Evolutionary conservation across 1,140 invertebrate species (phyloP), one percentile per base, ranked within the genome.

Genomic region (Rhopalosiphum padi): DNA sequence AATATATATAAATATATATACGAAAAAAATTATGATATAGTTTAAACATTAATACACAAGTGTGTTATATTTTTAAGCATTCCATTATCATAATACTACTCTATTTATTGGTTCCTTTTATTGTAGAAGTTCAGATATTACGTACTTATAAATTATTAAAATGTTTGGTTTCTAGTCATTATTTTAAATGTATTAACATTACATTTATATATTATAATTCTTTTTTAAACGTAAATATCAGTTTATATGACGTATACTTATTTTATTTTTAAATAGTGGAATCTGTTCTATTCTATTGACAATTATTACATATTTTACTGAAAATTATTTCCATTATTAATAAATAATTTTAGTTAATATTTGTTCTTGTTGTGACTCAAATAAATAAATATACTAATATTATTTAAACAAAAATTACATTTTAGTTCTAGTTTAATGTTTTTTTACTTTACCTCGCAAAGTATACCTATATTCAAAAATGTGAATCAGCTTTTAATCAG

Each of bases 51-150:
- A 46, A 91, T 91, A 82, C 15, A 41, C 1, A 0, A 48, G 68
- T 46, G 55, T 82, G 41, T 91, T 91, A 83, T n/a, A 83, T 91
- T 91, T 91, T 91, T 48, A 91, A 93, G 48, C 91, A 93, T 93
- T 93, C 91, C 91, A 53, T 83, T 85, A 85, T 93, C n/a, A 82
- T 91, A 82, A 77, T n/a, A 68, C 60, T 91, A 82, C 30, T 43
- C 51, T 92, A 82, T 85, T 92, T 48, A 48, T 93, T 93, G 68
- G 90, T 91, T 91, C 90, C 90, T 91, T 51, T 77, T 82, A 35
- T 82, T 91, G 18, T 82, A 48, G 48, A 6, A 82, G 21, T 91
- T 48, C 41, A 35, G 18, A 37, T 82, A 9, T 35, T 51, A 9
- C 48, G 68, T 91, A 91, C 43, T 91, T 91, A 82, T 82, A 91